Percentiles rank a stretch among this genome's conserved stretches.
Conservation (phyloP, 2,113 vertebrate genomes). For the Acrocephalus kingi region DNA sequence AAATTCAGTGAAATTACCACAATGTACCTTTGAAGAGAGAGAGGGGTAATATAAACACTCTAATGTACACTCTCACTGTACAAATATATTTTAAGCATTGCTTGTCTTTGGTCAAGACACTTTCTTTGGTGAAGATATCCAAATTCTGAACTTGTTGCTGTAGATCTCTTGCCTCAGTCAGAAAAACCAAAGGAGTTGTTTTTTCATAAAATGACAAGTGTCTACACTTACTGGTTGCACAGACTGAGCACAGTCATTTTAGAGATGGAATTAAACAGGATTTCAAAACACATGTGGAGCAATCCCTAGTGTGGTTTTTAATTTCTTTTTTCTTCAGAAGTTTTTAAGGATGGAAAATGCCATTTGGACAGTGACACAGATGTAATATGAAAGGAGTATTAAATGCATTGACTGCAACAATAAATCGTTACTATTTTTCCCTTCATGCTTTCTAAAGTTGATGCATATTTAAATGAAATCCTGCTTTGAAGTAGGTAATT, state of each 20-base stretch:
- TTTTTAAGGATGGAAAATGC: not conserved
- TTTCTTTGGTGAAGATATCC: not conserved
- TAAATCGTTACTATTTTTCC: not conserved
- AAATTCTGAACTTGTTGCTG: not conserved
- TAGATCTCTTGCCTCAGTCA: not conserved
- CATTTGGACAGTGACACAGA: not conserved
- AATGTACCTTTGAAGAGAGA: not conserved
- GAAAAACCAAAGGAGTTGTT: not conserved
- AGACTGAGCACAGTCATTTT: not conserved
- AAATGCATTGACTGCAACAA: slow-evolving; percentile 20
- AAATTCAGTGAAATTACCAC: not conserved
- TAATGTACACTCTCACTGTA: not conserved
- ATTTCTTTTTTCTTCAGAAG: not conserved
- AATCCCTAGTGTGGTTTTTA: not conserved
- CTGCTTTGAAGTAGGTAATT: slow-evolving; percentile 20
- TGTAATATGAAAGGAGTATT: not conserved
- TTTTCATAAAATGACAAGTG: not conserved
- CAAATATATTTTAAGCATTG: not conserved
- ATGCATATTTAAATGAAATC: slow-evolving; percentile 9
- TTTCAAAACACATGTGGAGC: not conserved
- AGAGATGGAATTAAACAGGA: not conserved
- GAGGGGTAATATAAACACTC: not conserved
- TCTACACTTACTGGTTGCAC: not conserved
- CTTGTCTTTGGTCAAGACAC: not conserved
- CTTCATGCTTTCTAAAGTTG: not conserved